Evolutionary conservation across 2,797 vertebrate genomes (phyloP).

Genomic region (Oceanodroma leucorhoa): DNA sequence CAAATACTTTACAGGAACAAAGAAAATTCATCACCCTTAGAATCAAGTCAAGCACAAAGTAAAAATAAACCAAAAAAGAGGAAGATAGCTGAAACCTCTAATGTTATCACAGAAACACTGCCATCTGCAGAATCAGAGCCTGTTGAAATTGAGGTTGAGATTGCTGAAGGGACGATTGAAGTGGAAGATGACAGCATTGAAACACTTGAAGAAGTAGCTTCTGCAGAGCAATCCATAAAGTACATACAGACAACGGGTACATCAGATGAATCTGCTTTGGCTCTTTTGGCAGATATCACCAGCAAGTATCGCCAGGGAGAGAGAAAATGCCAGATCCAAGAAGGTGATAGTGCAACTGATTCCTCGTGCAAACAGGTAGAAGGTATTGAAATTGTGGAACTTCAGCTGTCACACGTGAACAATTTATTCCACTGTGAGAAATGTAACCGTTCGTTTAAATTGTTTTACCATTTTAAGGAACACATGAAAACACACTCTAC

Average conservation of each 20-base stretch:
- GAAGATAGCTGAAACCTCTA: constrained; percentile 92
- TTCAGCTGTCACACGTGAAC: constrained; percentile 92
- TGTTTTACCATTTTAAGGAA: constrained; percentile 98
- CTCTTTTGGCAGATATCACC: constrained; percentile 95
- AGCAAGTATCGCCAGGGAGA: constrained; percentile 96
- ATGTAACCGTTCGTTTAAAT: constrained; percentile 92
- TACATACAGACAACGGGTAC: constrained; percentile 81
- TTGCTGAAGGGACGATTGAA: constrained; percentile 84
- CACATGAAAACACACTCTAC: constrained; percentile 94
- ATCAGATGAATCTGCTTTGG: constrained; percentile 93
- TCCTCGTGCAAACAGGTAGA: constrained; percentile 87
- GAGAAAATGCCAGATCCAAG: constrained; percentile 79
- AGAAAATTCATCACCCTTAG: constrained; percentile 72
- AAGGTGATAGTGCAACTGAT: constrained; percentile 75
- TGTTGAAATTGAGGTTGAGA: constrained; percentile 92
- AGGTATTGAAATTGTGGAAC: constrained; percentile 91
- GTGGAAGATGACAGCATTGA: constrained; percentile 80
- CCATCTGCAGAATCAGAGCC: constrained; percentile 87
- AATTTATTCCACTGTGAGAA: constrained; percentile 92
- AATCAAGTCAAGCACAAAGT: constrained; percentile 67
- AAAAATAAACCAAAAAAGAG: constrained; percentile 86
- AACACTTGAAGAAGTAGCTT: constrained; percentile 84
- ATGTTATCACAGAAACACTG: constrained; percentile 92
- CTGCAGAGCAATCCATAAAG: constrained; percentile 82
- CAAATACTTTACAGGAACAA: constrained; percentile 78